Evolutionary conservation across 1,140 invertebrate genomes (phyloP), one percentile per base, ranked within the genome.

Genomic region (Drosophila albomicans): DNA sequence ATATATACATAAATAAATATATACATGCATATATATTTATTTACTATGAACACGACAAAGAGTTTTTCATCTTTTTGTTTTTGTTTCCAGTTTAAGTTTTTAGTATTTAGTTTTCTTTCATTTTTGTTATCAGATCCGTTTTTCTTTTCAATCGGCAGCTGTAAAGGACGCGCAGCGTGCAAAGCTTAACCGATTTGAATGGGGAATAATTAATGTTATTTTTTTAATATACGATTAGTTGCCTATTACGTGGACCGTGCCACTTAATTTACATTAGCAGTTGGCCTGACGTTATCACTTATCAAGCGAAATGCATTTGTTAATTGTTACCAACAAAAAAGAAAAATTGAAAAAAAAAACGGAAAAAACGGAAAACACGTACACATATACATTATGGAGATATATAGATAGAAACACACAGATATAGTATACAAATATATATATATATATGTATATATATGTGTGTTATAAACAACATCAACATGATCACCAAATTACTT

Each of bases 291-390:
- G 28, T 41, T 63, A 87, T 91, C 88, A 91, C 82, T 88, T 82
- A 88, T 91, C 88, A 91, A 85, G 79, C 81, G 69, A 88, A 91
- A 91, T 91, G 88, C 81, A 86, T 38, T 38, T 38, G 35, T 38
- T 43, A 43, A 38, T 66, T 89, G 71, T 84, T 88, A 72, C 73
- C 68, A 79, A 78, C 57, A 65, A 58, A 48, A 68, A 48, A 48
- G 16, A 62, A 49, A 35, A 45, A 52, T 15, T 16, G 51, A 63
- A 46, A 67, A 46, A 46, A 35, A 25, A 61, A 38, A 13, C 43
- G 38, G 25, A 16, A 64, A 64, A 64, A 57, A 38, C 62, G 43
- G 6, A 13, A 32, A 54, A 49, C 16, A 51, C 45, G 35, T 61
- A 67, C 46, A 62, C 54, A 76, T 54, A 64, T 46, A 71, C 46